phyloP scores from a whole-genome alignment of 2,113 vertebrate genomes.

The Pachyramphus minor region DNA sequence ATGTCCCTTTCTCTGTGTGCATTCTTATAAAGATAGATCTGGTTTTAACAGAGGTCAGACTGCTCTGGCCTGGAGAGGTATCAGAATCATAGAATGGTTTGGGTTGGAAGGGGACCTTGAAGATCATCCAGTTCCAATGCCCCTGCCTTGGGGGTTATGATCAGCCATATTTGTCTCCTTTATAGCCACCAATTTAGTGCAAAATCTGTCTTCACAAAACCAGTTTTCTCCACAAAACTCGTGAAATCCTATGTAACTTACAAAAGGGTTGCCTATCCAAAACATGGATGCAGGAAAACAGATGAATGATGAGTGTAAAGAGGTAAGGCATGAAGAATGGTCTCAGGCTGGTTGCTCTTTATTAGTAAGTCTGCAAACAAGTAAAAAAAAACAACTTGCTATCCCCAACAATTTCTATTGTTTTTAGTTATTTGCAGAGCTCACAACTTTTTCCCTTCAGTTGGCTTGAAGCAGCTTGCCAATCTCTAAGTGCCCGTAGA shows the following conservation, averaged over 20 bases:
- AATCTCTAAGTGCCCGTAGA: neutral
- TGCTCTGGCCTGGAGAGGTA: neutral
- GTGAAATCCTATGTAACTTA: neutral
- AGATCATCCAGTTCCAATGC: neutral
- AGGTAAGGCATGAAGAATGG: neutral
- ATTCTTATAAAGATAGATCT: neutral
- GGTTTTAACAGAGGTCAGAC: neutral
- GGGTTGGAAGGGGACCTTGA: neutral
- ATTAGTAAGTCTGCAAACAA: neutral
- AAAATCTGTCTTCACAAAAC: neutral
- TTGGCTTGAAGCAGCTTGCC: neutral
- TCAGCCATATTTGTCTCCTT: neutral
- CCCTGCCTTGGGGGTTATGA: neutral
- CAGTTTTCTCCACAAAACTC: neutral
- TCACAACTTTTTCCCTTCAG: neutral
- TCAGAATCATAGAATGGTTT: neutral
- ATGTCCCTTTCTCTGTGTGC: neutral
- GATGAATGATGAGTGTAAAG: neutral
- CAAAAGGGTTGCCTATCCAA: neutral
- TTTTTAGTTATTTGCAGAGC: constrained; percentile 24
- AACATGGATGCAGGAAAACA: neutral
- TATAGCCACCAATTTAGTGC: neutral
- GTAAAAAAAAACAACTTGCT: neutral
- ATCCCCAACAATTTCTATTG: neutral
- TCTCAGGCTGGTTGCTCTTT: neutral